Evolutionary conservation across 2,888 invertebrate genomes (phyloP), one percentile per base, ranked within the genome.

Genomic region (Glyphotaelius pellucidus): DNA sequence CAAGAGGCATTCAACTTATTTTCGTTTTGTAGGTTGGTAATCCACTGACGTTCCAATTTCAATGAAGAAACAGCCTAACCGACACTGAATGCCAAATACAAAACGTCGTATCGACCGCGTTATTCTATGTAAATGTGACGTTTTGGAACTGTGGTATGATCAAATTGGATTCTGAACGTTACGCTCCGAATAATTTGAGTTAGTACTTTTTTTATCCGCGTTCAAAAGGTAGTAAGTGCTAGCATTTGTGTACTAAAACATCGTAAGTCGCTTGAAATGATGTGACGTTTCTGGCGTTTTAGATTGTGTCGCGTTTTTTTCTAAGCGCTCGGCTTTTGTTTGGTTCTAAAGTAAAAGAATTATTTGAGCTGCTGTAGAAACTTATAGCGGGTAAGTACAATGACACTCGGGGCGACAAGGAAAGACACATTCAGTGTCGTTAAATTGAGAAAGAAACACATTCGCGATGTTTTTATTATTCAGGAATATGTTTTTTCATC

Each of bases 1-100:
- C 79, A 47, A 86, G 89, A 92, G 92, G 90, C 92, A 91, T 92
- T 92, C 92, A 91, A 92, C 91, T 92, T 90, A 91, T 92, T 91
- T 92, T 92, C 89, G 90, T 92, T 92, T 90, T 91, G 90, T 92
- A 86, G 90, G 87, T 89, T 91, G 90, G 90, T 89, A 90, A 92
- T 91, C 90, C 89, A 91, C 84, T 35, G 85, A 89, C 84, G 52
- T 47, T 81, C 31, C 31, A 47, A 90, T 11, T 52, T 32, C 83
- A 31, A 52, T 19, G 12, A 5, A 4, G 42, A 15, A 90, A 90
- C 52, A 52, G 32, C n/a, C 3, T n/a, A 90, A 91, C 80, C 80
- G 89, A 83, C 83, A 42, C 31, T 12, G 19, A 25, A 15, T 30
- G 15, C 15, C 67, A 80, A 80, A 79, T 42, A 38, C 89, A 32